Base-by-base conservation (phyloP, 2,113 vertebrate genomes). In the Dipodomys ordii region DNA sequence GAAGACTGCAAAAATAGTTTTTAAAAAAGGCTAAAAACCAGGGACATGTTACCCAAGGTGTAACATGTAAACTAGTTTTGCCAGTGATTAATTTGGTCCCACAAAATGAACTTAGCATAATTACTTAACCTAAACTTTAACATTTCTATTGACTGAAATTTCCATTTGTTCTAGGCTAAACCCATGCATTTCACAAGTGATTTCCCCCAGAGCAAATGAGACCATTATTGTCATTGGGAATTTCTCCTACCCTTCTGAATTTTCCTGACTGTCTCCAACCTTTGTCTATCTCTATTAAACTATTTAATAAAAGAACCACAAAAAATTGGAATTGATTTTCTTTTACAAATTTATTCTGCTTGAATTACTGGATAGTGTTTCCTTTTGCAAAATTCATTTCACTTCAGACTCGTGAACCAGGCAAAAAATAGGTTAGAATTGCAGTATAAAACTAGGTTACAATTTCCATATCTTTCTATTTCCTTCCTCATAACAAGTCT, bases 91-190 rank as follows among this genome's bases (percentile, higher is more conserved):
- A 15, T 76, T 32, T n/a, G 19, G 71, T 46, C 57, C 35, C 49
- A 53, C 68, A 87, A 87, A 87, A 28, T 93, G 32, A 49, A 49
- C 49, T 32, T 77, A 57, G 28, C 35, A 82, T 46, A 90, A 87
- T 27, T 15, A 12, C 65, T 87, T 90, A 67, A 78, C n/a, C 60
- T 77, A 93, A 93, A 93, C 22, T 27, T 39, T 87, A 49, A 60
- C 77, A 65, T 65, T 71, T 67, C 57, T 77, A 57, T 72, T 90
- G 64, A 23, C 49, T 46, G 28, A 7, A 77, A 87, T 23, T 83
- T 90, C n/a, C 7, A 60, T 27, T 78, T 18, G 60, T 65, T 78
- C 57, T 4, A 57, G 11, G 71, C 44, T 65, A 77, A 90, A 65
- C 22, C 13, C 7, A 8, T 73, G 39, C 16, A 71, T 2, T 83